These are phyloP conservation scores for Temnothorax ravouxi DNA, from an alignment of 2,888 invertebrate species.

Conservation along the genomic window DNA sequence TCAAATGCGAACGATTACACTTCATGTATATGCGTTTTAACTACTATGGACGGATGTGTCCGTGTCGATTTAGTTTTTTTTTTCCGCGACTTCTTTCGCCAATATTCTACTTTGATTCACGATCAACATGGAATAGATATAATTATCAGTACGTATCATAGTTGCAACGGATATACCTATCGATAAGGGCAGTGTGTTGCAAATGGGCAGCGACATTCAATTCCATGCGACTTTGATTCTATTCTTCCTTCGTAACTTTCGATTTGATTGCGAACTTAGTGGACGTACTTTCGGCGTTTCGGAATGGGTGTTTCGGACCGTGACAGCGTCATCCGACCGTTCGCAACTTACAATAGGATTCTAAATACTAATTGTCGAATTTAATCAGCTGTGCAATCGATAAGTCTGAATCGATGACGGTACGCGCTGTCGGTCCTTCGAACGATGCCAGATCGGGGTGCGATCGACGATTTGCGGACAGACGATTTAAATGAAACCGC, in stretches of 20 bases:
- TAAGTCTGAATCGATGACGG: conserved; percentile 14
- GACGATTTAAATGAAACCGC: conserved; percentile 89
- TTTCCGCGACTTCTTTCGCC: conserved; percentile 14
- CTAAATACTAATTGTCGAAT: not conserved
- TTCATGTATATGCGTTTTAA: conserved; percentile 48
- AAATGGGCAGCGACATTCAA: conserved; percentile 68
- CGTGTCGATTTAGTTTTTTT: conserved; percentile 59
- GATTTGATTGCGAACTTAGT: conserved; percentile 35
- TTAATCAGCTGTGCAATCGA: not conserved
- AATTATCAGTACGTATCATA: conserved; percentile 35
- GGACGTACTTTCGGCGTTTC: conserved; percentile 33
- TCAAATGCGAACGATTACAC: not conserved
- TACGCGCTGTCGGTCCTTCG: not conserved
- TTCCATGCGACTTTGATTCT: conserved; percentile 67
- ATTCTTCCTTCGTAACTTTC: conserved; percentile 60
- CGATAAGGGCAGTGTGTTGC: conserved; percentile 46
- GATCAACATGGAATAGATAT: conserved; percentile 19
- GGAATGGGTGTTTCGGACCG: not conserved
- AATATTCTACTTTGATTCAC: conserved; percentile 51
- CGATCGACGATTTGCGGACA: conserved; percentile 8
- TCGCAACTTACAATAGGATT: conserved; percentile 14
- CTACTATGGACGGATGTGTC: conserved; percentile 74
- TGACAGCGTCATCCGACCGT: not conserved
- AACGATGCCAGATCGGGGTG: not conserved
- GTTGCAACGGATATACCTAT: conserved; percentile 9